phyloP scores from a whole-genome alignment of 1,140 invertebrate species.

The Glossosoma conforme region DNA sequence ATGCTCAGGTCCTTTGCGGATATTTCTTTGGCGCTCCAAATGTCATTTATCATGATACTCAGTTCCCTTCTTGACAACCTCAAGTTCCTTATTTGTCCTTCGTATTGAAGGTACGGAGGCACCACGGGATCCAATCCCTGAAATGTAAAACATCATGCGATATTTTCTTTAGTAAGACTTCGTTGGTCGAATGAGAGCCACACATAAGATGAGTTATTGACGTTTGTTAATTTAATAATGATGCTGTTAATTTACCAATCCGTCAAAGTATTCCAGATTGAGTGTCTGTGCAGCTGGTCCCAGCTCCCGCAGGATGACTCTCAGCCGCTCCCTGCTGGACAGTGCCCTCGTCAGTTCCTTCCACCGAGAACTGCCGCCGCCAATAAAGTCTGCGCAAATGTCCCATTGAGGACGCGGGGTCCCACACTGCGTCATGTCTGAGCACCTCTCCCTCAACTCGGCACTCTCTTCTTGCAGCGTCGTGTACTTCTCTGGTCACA shows the following conservation, averaged over 20 bases:
- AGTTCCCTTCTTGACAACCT: slow-evolving; percentile 44
- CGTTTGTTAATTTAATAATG: neutral
- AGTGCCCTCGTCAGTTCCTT: slow-evolving; percentile 40
- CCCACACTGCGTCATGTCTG: slow-evolving; percentile 42
- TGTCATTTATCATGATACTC: slow-evolving; percentile 44
- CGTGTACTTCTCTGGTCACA: slow-evolving; percentile 35
- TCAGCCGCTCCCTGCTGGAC: slow-evolving; percentile 41
- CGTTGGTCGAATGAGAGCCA: neutral
- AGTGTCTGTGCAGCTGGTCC: slow-evolving; percentile 43
- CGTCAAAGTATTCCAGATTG: slow-evolving; percentile 46
- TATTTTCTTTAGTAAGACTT: neutral
- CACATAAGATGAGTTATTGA: neutral
- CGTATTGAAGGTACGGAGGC: slow-evolving; percentile 42
- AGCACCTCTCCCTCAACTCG: slow-evolving; percentile 42
- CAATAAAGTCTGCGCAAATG: slow-evolving; percentile 45
- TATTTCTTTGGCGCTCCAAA: slow-evolving; percentile 40
- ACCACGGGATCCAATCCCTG: slow-evolving; percentile 44
- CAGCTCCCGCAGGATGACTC: slow-evolving; percentile 44
- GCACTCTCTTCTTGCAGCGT: slow-evolving; percentile 39
- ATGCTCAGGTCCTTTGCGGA: slow-evolving; percentile 33
- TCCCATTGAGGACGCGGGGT: slow-evolving; percentile 48
- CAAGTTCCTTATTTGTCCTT: slow-evolving; percentile 44
- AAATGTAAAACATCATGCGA: slow-evolving; percentile 1
- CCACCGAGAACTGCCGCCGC: slow-evolving; percentile 45
- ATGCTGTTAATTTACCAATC: slow-evolving; percentile 40